Base-by-base conservation (phyloP, 2,888 invertebrate genomes). In the Rhingia rostrata region DNA sequence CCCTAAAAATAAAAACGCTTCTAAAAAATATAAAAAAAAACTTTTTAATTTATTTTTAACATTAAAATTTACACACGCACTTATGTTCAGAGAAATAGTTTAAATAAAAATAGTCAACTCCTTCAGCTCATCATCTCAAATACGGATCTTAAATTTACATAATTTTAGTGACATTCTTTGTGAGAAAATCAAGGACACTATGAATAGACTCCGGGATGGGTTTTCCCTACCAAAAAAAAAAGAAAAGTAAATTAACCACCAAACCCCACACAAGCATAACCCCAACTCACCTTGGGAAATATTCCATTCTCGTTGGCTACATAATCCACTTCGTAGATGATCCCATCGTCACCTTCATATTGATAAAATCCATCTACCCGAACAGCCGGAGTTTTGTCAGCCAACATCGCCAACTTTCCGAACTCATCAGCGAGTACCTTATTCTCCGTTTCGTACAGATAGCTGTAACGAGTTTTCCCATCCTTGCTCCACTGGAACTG, bases 341-440 rank as follows among this genome's bases (percentile, higher is more conserved):
- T 89, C 58, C 92, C 92, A 86, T 93, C 92, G 39, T 93, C 93
- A 2, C 93, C 94, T 4, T 94, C 92, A 88, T 94, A 94, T 88
- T 94, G 93, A 88, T 93, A 94, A 87, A 93, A 94, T 32, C 94
- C 94, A 4, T 72, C 86, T 87, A 70, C 70, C 0, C 66, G 51
- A 61, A 63, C 49, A 1, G 77, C 51, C 9, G 74, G 53, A 7
- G 33, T 64, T 9, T 47, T 73, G 14, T 82, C 80, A 30, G 43
- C 49, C 32, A 78, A 6, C 32, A 14, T 61, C 0, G 69, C 56
- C 33, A 86, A 7, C 63, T 66, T 81, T 10, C 47, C 72, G 1
- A 75, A 56, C 56, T 93, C 93, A 30, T 90, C 81, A 7, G 92
- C 93, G 37, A 84, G 82, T 86, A 93, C 93, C 41, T 93, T 93